These are phyloP conservation scores for Lipophrys pholis DNA, from an alignment of 2,113 vertebrate genomes.

Conservation along the genomic window DNA sequence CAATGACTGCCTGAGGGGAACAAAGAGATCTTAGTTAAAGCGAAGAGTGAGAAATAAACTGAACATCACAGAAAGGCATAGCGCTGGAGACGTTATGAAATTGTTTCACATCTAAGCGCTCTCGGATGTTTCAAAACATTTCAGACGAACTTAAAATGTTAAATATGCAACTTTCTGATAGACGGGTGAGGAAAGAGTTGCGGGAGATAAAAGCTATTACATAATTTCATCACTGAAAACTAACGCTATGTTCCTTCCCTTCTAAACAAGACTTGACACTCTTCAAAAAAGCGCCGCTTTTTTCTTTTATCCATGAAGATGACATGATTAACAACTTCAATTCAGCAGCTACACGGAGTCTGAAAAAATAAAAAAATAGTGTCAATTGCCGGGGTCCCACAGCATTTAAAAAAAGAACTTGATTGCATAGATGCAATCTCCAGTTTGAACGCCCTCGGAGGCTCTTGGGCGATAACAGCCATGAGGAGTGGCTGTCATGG, in stretches of 20 bases:
- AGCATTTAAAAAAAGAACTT: constrained; percentile 57
- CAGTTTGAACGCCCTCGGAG: constrained; percentile 62
- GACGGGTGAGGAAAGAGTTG: not conserved
- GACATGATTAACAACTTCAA: constrained; percentile 45
- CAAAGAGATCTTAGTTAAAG: not conserved
- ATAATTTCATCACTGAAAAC: not conserved
- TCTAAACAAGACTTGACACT: not conserved
- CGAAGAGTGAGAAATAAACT: constrained; percentile 5
- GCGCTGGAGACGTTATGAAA: constrained; percentile 13
- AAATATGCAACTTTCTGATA: not conserved
- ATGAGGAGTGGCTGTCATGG: constrained; percentile 63
- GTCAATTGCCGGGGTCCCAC: constrained; percentile 40
- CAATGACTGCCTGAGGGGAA: constrained; percentile 12
- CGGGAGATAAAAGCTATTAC: not conserved
- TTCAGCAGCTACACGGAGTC: constrained; percentile 2
- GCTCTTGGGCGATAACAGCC: constrained; percentile 53
- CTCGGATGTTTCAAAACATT: not conserved
- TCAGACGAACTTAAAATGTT: not conserved
- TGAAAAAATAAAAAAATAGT: constrained; percentile 12
- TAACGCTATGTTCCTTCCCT: not conserved
- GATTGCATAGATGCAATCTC: constrained; percentile 67
- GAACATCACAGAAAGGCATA: constrained; percentile 1
- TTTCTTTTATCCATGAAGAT: constrained; percentile 37
- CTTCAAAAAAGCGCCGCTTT: constrained; percentile 7
- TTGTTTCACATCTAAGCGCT: not conserved